phyloP scores from a whole-genome alignment of 2,797 vertebrate genomes.

The Melanotaenia parkinsoni region DNA sequence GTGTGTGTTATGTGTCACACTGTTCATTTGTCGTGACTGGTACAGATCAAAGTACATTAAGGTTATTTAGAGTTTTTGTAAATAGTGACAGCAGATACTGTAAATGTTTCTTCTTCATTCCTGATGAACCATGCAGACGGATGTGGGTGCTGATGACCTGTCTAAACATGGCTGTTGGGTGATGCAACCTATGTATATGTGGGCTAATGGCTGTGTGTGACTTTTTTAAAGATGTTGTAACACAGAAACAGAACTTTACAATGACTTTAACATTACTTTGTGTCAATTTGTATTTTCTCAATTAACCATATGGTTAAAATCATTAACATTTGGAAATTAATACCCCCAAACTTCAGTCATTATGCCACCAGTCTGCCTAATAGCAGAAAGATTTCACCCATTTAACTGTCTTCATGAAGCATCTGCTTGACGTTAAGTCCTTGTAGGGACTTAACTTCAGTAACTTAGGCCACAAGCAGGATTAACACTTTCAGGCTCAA shows the following conservation, averaged over 20 bases:
- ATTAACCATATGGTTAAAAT: not conserved
- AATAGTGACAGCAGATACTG: not conserved
- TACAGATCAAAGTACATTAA: not conserved
- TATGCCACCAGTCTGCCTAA: not conserved
- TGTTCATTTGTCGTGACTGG: not conserved
- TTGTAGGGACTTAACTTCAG: not conserved
- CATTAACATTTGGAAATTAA: slow-evolving; percentile 1
- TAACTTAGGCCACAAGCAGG: not conserved
- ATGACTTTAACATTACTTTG: not conserved
- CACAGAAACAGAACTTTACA: not conserved
- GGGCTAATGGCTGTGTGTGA: not conserved
- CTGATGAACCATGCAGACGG: slow-evolving; percentile 41
- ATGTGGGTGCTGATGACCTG: slow-evolving; percentile 47
- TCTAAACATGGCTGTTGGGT: slow-evolving; percentile 22
- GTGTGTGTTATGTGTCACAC: not conserved
- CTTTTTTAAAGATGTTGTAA: not conserved
- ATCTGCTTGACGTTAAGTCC: not conserved
- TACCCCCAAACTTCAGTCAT: not conserved
- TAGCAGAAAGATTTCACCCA: not conserved
- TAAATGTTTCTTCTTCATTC: slow-evolving; percentile 8
- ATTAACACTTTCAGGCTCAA: not conserved
- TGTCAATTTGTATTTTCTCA: not conserved
- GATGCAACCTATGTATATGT: slow-evolving; percentile 25
- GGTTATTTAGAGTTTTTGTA: not conserved
- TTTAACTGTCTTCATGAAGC: not conserved